Percentiles rank a stretch among this genome's conserved stretches.
Evolutionary conservation across 2,888 invertebrate genomes (phyloP).

Genomic region (Andrena praecox): DNA sequence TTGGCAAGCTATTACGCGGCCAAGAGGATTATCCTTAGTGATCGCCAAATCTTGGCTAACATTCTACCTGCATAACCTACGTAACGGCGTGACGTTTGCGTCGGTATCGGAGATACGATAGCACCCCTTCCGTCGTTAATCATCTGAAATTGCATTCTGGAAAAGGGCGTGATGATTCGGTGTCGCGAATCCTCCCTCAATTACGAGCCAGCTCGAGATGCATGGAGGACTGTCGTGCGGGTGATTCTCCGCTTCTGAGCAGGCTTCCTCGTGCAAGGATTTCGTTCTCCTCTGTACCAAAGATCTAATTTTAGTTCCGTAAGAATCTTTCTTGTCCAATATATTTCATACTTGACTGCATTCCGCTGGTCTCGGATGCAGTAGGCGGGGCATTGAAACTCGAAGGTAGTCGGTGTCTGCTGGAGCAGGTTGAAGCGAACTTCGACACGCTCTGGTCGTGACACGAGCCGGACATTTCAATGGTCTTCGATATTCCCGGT

Average conservation of each 20-base stretch:
- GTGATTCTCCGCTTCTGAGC: no score
- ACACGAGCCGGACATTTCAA: background rate
- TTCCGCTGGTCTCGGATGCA: background rate
- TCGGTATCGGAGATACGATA: background rate
- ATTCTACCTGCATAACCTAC: conserved; percentile 25
- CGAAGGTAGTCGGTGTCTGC: background rate
- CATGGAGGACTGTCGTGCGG: background rate
- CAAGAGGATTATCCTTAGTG: conserved; percentile 33
- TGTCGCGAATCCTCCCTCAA: background rate
- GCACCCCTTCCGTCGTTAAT: background rate
- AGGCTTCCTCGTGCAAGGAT: conserved; percentile 1
- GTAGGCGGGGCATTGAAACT: background rate
- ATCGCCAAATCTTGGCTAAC: conserved; percentile 53
- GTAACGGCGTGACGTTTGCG: conserved; percentile 11
- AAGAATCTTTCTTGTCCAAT: conserved; percentile 12
- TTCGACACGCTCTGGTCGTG: background rate
- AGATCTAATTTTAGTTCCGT: background rate
- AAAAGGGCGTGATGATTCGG: background rate
- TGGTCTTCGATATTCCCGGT: background rate
- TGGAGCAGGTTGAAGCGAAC: background rate
- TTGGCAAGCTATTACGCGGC: conserved; percentile 47
- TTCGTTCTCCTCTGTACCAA: conserved; percentile 4
- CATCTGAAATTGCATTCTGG: background rate
- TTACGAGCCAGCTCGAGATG: background rate
- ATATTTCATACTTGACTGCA: background rate